Base-by-base conservation (phyloP, 2,888 invertebrate species). In the Masnerella sp. region DNA sequence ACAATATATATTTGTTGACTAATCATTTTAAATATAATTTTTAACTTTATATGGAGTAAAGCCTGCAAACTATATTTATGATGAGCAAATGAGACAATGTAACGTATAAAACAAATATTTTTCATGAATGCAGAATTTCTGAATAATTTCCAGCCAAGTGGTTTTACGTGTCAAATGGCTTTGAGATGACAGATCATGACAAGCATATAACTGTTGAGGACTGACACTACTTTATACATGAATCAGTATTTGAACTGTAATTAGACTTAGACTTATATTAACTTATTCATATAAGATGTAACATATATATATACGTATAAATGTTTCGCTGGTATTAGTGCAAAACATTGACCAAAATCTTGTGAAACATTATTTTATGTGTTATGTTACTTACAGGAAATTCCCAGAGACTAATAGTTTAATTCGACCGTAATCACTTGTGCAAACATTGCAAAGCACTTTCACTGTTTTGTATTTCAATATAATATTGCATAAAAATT, bases 371-470 rank as follows among this genome's bases (percentile, higher is more conserved):
- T 32, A 11, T 30, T 30, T 49, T 49, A 32, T 32, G 32, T 42
- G 11, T 42, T 42, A 11, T 42, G 18, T 32, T 18, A 49, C 49
- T 49, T 49, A 32, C 49, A 32, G 49, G 17, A 49, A 30, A 32
- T 49, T 32, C 49, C 49, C 32, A 49, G 30, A 5, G 1, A 30
- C 49, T 49, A 32, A 32, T 49, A 15, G 18, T 22, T 49, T 17
- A 32, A 32, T 49, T 32, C 32, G n/a, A 14, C 32, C 49, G 18
- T 32, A 30, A 49, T 49, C 49, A 17, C 28, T 25, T 32, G 32
- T 30, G 18, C n/a, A n/a, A n/a, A n/a, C n/a, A 49, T 49, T 42
- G 17, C 42, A 32, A n/a, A 47, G 30, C n/a, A 47, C 47, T 47
- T 47, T 47, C 47, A 47, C 47, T 17, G n/a, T n/a, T n/a, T n/a